These are phyloP conservation scores for Melinaea marsaeus DNA, from an alignment of 2,888 invertebrate species.

Conservation along the genomic window DNA sequence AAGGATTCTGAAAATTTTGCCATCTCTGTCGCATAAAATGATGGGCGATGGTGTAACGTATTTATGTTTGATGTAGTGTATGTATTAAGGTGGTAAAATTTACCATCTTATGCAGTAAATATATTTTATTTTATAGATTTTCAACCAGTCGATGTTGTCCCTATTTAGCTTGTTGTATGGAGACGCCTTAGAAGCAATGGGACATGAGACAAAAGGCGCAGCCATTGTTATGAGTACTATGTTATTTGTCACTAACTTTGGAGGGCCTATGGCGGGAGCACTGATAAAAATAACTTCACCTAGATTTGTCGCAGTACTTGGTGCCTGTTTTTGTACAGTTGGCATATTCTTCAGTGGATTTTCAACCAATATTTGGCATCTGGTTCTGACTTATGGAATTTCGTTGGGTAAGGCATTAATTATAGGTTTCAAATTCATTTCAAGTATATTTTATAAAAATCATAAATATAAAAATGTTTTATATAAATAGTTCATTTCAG, in stretches of 20 bases:
- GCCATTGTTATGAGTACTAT: constrained; percentile 83
- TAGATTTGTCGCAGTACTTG: constrained; percentile 63
- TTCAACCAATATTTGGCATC: constrained; percentile 63
- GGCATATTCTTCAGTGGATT: constrained; percentile 72
- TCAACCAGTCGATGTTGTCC: constrained; percentile 84
- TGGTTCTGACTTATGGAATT: constrained; percentile 67
- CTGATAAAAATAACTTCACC: constrained; percentile 74
- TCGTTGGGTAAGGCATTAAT: constrained; percentile 54
- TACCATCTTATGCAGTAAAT: too few species aligned
- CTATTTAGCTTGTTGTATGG: constrained; percentile 84
- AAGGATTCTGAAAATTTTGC: too few species aligned
- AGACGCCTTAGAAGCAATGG: constrained; percentile 80
- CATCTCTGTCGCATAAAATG: too few species aligned
- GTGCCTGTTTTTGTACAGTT: constrained; percentile 57
- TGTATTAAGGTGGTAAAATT: too few species aligned
- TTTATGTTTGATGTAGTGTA: too few species aligned
- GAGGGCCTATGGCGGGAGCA: constrained; percentile 84
- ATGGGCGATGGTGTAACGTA: too few species aligned
- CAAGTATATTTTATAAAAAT: neutral
- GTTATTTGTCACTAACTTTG: constrained; percentile 80
- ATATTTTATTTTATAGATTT: constrained; percentile 66
- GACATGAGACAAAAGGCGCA: constrained; percentile 81
- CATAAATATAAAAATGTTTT: neutral
- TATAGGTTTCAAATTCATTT: neutral
- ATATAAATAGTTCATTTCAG: constrained; percentile 52